Evolutionary conservation across 1,140 invertebrate species (phyloP).

Genomic region (Drosophila eugracilis): DNA sequence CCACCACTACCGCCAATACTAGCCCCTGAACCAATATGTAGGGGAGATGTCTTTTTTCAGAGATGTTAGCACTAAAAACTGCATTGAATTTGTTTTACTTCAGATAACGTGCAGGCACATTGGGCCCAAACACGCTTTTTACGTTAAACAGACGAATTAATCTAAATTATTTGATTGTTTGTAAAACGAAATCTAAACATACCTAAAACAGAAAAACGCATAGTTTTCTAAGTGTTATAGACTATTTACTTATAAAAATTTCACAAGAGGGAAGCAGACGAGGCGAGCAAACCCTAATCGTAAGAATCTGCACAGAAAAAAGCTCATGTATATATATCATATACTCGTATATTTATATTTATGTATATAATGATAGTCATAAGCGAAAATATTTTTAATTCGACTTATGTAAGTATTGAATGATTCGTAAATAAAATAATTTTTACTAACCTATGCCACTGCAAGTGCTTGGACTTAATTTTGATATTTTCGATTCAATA

Average conservation of each 20-base stretch:
- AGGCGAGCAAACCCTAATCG: conserved; percentile 36
- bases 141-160: conserved; percentile 68
- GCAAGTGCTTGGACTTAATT: too few relatives aligned
- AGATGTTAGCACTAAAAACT: conserved; percentile 56
- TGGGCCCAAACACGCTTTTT: conserved; percentile 59
- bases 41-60: conserved; percentile 33
- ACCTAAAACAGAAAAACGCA: conserved; percentile 12
- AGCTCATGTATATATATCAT: conserved; percentile 29
- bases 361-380: too few relatives aligned
- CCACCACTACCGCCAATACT: conserved; percentile 1
- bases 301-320: conserved; percentile 60
- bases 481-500: too few relatives aligned
- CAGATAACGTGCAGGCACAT: conserved; percentile 49
- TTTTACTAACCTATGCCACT: too few relatives aligned
- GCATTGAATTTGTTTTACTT: conserved; percentile 41
- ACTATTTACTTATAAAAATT: conserved; percentile 68
- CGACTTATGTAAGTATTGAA: too few relatives aligned
- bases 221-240: conserved; percentile 70
- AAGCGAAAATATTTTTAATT: too few relatives aligned
- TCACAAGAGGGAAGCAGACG: conserved; percentile 31
- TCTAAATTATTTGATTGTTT: conserved; percentile 74
- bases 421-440: too few relatives aligned
- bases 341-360: too few relatives aligned
- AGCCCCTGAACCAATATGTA: conserved; percentile 21
- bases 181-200: conserved; percentile 58